Percentiles rank a stretch among this genome's conserved stretches.
phyloP scores from a whole-genome alignment of 2,113 vertebrate species.

The Hyperopisus bebe region DNA sequence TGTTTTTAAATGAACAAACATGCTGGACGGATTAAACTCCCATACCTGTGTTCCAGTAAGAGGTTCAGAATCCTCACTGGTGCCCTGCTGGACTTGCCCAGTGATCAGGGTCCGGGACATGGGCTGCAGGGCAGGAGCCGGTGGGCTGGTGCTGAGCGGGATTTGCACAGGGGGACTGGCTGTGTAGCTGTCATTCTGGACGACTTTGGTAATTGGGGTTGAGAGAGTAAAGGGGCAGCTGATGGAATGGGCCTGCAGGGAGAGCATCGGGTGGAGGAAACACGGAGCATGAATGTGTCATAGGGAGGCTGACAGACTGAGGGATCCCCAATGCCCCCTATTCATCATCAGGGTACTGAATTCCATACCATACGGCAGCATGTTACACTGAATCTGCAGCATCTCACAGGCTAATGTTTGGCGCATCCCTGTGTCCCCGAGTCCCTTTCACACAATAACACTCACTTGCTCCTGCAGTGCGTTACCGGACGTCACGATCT shows the following conservation, averaged over 20 bases:
- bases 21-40: not conserved
- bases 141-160: slow-evolving; percentile 40
- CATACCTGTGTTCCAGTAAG: not conserved
- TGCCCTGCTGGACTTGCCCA: slow-evolving; percentile 57
- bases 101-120: slow-evolving; percentile 77
- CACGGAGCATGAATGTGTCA: not conserved
- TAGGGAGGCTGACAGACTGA: not conserved
- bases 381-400: not conserved
- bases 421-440: not conserved
- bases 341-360: not conserved
- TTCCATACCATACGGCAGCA: not conserved
- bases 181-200: slow-evolving; percentile 88
- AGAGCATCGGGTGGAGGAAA: not conserved
- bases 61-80: slow-evolving; percentile 32
- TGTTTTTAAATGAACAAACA: not conserved
- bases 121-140: slow-evolving; percentile 65
- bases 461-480: slow-evolving; percentile 73
- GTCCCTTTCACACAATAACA: not conserved
- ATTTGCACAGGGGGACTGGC: slow-evolving; percentile 65
- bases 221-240: slow-evolving; percentile 72
- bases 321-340: not conserved
- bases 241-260: slow-evolving; percentile 59
- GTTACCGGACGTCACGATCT: slow-evolving; percentile 66
- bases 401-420: not conserved
- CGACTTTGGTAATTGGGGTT: slow-evolving; percentile 89